These are phyloP conservation scores for Phortica okadai DNA, from an alignment of 2,888 invertebrate species.

Conservation along the genomic window DNA sequence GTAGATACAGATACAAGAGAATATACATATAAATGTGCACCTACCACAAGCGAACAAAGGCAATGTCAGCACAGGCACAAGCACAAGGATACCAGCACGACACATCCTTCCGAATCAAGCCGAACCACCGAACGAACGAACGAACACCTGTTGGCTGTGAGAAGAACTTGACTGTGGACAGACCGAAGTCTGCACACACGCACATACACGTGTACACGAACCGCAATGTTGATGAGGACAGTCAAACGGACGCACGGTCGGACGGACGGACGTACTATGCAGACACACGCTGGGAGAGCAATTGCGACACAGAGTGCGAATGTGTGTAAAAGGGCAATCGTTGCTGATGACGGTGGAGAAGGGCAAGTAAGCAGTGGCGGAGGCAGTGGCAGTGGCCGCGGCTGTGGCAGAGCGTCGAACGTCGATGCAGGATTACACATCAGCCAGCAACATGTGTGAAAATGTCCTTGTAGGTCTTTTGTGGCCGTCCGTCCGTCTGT, in stretches of 20 bases:
- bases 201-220: not conserved
- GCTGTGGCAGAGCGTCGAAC: not conserved
- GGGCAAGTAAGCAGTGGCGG: not conserved
- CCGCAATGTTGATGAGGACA: too few species aligned
- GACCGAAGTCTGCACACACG: not conserved
- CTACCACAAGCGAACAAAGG: not conserved
- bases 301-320: not conserved
- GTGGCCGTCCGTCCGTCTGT: not conserved
- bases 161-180: not conserved
- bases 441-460: conserved; percentile 62
- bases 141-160: not conserved
- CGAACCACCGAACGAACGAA: conserved; percentile 55
- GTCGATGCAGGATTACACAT: conserved; percentile 19
- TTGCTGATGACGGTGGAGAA: not conserved
- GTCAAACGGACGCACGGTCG: not conserved
- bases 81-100: conserved; percentile 47
- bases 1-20: conserved; percentile 49
- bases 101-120: conserved; percentile 55
- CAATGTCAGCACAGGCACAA: conserved; percentile 25
- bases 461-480: conserved; percentile 20
- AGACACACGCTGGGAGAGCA: not conserved
- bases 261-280: not conserved
- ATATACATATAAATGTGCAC: conserved; percentile 44
- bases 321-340: not conserved
- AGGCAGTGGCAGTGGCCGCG: not conserved